phyloP scores from a whole-genome alignment of 2,113 vertebrate species.

The Gymnorhina tibicen region DNA sequence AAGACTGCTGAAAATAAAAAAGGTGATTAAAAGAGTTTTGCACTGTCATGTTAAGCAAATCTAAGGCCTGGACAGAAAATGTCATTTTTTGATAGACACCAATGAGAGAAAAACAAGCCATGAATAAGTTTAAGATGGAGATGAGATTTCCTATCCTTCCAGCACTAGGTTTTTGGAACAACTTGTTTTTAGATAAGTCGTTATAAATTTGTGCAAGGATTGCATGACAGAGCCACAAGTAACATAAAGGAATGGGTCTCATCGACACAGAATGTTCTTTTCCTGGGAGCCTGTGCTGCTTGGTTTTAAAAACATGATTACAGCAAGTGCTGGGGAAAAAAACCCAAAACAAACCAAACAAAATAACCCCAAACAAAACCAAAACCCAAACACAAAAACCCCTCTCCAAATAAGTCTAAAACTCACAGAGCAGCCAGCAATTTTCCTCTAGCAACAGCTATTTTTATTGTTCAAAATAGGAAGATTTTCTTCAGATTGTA shows the following conservation, averaged over 20 bases:
- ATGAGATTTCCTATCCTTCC: neutral
- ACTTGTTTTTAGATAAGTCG: neutral
- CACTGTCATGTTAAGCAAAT: neutral
- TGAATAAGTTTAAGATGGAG: neutral
- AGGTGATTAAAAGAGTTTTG: neutral
- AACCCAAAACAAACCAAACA: neutral
- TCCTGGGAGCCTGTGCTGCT: neutral
- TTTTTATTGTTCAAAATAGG: neutral
- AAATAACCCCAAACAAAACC: neutral
- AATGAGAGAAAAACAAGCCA: neutral
- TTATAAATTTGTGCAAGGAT: neutral
- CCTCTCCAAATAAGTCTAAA: neutral
- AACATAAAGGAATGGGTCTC: neutral
- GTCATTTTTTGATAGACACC: neutral
- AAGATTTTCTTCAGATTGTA: neutral
- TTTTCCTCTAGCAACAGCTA: neutral
- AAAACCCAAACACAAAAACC: fast-evolving
- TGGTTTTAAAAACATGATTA: neutral
- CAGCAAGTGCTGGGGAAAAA: neutral
- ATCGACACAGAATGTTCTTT: neutral
- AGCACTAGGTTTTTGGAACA: neutral
- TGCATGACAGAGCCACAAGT: neutral
- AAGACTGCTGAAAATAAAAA: neutral
- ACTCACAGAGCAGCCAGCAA: neutral
- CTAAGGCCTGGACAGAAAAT: neutral